Evolutionary conservation across 2,113 vertebrate genomes (phyloP).

Genomic region (Porphyrio hochstetteri): DNA sequence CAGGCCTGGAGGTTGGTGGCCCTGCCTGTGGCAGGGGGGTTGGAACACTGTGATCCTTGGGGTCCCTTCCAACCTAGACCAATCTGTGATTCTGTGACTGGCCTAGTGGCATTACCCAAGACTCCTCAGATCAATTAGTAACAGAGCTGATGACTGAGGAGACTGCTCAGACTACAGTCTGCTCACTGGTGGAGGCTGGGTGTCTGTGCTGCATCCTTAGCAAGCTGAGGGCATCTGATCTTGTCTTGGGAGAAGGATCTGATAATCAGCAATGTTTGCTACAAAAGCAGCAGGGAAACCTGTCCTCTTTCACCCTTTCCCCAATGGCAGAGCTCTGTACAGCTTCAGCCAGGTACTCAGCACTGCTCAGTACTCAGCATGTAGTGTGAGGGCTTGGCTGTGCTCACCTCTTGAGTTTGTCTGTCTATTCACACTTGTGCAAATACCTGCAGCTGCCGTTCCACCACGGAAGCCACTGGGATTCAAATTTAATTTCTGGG

Average conservation of each 20-base stretch:
- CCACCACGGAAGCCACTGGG: neutral
- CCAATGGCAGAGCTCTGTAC: neutral
- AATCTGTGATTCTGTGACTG: too few relatives aligned
- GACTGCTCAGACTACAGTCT: neutral
- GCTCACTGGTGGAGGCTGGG: neutral
- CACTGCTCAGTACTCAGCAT: accelerated
- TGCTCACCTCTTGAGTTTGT: neutral
- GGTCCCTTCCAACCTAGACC: too few relatives aligned
- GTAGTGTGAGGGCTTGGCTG: neutral
- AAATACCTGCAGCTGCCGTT: neutral
- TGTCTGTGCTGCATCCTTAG: too few relatives aligned
- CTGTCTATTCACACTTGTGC: neutral
- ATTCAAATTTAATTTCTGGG: neutral
- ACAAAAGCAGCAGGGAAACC: neutral
- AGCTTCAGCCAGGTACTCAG: neutral
- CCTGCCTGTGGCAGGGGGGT: too few relatives aligned
- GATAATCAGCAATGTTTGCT: neutral
- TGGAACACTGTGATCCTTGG: too few relatives aligned
- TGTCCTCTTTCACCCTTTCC: neutral
- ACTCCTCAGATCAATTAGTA: neutral
- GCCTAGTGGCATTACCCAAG: neutral
- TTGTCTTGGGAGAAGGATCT: neutral
- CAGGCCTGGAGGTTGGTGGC: too few relatives aligned
- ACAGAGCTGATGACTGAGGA: neutral
- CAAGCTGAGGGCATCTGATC: neutral